Evolutionary conservation across 2,888 invertebrate genomes (phyloP).

Genomic region (Caenorhabditis sinica): DNA sequence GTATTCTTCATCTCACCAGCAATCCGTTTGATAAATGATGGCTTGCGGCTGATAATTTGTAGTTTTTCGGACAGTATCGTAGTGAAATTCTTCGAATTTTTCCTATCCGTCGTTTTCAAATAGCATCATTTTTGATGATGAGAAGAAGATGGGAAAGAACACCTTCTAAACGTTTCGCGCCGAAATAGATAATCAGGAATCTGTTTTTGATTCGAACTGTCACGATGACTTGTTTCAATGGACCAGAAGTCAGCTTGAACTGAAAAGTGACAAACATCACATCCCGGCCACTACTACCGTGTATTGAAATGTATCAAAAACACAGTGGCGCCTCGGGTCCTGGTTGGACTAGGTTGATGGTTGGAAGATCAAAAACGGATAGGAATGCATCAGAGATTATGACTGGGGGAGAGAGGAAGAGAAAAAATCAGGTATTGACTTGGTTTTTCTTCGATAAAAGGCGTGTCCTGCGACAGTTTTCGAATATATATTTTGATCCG

Average conservation of each 20-base stretch:
- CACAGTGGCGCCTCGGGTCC: slow-evolving; percentile 20
- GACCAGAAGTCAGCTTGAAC: slow-evolving; percentile 43
- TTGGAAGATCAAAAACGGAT: slow-evolving; percentile 59
- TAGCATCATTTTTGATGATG: slow-evolving; percentile 15
- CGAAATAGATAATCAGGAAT: background rate
- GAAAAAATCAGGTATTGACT: slow-evolving; percentile 27
- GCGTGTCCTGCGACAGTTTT: background rate
- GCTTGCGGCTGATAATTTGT: slow-evolving; percentile 53
- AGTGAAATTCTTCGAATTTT: slow-evolving; percentile 51
- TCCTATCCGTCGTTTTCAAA: slow-evolving; percentile 2
- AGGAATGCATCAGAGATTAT: slow-evolving; percentile 59
- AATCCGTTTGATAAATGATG: slow-evolving; percentile 57
- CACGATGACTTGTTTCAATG: slow-evolving; percentile 41
- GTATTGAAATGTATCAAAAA: slow-evolving; percentile 8
- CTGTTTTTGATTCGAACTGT: slow-evolving; percentile 41
- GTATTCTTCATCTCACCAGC: slow-evolving; percentile 20
- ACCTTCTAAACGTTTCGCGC: background rate
- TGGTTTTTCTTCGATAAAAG: slow-evolving; percentile 15
- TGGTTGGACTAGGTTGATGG: slow-evolving; percentile 31
- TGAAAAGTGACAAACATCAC: slow-evolving; percentile 37
- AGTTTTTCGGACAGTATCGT: slow-evolving; percentile 39
- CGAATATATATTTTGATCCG: background rate
- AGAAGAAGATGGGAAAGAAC: slow-evolving; percentile 32
- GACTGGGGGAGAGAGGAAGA: background rate
- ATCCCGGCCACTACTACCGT: slow-evolving; percentile 14